Base-by-base conservation (phyloP, 2,113 vertebrate genomes). In the Chaetodon auriga region DNA sequence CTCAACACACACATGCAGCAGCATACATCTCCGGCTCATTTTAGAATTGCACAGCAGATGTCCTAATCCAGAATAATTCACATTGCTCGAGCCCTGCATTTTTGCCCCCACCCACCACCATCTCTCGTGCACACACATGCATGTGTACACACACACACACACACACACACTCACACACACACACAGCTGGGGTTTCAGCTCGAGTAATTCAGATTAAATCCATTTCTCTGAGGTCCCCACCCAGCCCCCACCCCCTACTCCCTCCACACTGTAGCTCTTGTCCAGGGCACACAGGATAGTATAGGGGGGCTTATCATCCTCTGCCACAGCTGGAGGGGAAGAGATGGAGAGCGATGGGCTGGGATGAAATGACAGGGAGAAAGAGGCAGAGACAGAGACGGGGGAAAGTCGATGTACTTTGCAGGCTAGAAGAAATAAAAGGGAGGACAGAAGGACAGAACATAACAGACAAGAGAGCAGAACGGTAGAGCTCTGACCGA, bases 1-100 rank as follows among this genome's bases (percentile, higher is more conserved):
- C 61, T 68, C 43, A 53, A 51, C 68, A 23, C 78, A 25, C 66
- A 38, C 69, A 66, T 30, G n/a, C 65, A 38, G 61, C 68, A 43
- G 85, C 85, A 83, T 89, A 82, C 38, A 92, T 93, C 90, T 92
- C 85, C 77, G 57, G 65, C 82, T 92, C 80, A 91, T 93, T 94
- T 94, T 87, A 85, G 91, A 93, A 95, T 91, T 91, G 90, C 90
- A 92, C 87, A 94, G 92, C 93, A 95, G 95, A 95, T 96, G 93
- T 94, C 90, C 94, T 95, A 95, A 96, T 96, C 94, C 95, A 95
- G 87, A 92, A 92, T 94, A 93, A 95, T 95, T 94, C 92, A 94
- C 91, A 93, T 94, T 89, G 92, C 94, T 90, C 82, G 14, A 93
- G 93, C 90, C 88, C 84, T 87, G 92, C 84, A 94, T 92, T 93